phyloP scores from a whole-genome alignment of 2,113 vertebrate species.

The Motacilla tschutschensis region DNA sequence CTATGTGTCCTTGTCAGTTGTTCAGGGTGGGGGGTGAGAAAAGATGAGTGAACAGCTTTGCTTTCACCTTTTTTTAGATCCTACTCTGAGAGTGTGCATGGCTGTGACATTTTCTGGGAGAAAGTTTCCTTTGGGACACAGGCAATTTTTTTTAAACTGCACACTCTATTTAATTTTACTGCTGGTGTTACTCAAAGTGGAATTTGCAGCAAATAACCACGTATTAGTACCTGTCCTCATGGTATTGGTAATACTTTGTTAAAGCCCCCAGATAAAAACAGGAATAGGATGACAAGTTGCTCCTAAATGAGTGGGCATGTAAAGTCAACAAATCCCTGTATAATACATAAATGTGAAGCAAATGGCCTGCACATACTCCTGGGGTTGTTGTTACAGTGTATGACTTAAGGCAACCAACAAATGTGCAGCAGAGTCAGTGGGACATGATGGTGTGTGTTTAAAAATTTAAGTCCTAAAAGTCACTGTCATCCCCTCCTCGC shows the following conservation, averaged over 20 bases:
- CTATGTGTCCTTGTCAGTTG: background rate
- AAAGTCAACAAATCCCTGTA: background rate
- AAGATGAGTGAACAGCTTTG: background rate
- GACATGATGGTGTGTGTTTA: background rate
- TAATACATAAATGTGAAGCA: background rate
- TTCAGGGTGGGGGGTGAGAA: background rate
- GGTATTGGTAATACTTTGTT: background rate
- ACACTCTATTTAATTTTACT: background rate
- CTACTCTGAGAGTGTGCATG: fast-evolving
- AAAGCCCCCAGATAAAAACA: background rate
- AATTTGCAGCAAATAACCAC: background rate
- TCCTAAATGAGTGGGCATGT: background rate
- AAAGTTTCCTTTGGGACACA: background rate
- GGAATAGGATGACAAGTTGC: background rate
- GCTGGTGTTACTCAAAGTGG: background rate
- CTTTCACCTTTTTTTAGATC: background rate
- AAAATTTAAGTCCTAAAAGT: background rate
- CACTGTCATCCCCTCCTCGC: background rate
- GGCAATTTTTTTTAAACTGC: background rate
- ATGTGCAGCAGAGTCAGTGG: background rate
- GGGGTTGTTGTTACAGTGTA: background rate
- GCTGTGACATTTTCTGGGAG: background rate
- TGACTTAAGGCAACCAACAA: background rate
- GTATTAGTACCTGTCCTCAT: background rate
- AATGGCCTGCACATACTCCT: background rate